These are phyloP conservation scores for Metellina segmentata DNA, from an alignment of 2,888 invertebrate species.

Conservation along the genomic window DNA sequence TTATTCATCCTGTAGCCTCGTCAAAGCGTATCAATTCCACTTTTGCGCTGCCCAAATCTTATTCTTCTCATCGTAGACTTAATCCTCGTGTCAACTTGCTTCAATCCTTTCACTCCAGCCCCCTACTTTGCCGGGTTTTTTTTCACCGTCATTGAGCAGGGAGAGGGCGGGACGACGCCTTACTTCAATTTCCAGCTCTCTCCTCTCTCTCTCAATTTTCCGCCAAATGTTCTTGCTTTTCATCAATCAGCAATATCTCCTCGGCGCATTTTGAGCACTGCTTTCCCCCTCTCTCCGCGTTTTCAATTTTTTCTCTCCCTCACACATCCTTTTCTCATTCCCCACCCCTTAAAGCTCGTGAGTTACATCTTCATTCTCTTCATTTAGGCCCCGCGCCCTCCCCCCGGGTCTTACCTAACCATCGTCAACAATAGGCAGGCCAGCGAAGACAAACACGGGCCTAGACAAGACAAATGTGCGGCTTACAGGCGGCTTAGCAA, in stretches of 20 bases:
- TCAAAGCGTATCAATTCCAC: constrained; percentile 72
- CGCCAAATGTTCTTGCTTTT: constrained; percentile 70
- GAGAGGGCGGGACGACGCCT: constrained; percentile 27
- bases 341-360: constrained; percentile 4
- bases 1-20: constrained; percentile 69
- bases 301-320: constrained; percentile 20
- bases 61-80: constrained; percentile 66
- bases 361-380: constrained; percentile 67
- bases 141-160: constrained; percentile 34
- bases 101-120: constrained; percentile 51
- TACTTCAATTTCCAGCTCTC: constrained; percentile 71
- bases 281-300: constrained; percentile 4
- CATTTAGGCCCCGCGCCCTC: constrained; percentile 57
- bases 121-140: constrained; percentile 39
- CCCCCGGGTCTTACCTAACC: constrained; percentile 66
- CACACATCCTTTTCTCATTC: constrained; percentile 9
- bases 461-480: constrained; percentile 76
- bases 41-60: constrained; percentile 56
- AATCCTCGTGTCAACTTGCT: constrained; percentile 75
- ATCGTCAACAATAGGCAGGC: constrained; percentile 73
- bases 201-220: constrained; percentile 45
- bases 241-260: constrained; percentile 77
- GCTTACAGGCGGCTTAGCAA: constrained; percentile 75
- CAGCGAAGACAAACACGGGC: constrained; percentile 72
- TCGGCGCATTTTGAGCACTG: constrained; percentile 71